Evolutionary conservation across 2,888 invertebrate genomes (phyloP).

Genomic region (Abscondita cerata): DNA sequence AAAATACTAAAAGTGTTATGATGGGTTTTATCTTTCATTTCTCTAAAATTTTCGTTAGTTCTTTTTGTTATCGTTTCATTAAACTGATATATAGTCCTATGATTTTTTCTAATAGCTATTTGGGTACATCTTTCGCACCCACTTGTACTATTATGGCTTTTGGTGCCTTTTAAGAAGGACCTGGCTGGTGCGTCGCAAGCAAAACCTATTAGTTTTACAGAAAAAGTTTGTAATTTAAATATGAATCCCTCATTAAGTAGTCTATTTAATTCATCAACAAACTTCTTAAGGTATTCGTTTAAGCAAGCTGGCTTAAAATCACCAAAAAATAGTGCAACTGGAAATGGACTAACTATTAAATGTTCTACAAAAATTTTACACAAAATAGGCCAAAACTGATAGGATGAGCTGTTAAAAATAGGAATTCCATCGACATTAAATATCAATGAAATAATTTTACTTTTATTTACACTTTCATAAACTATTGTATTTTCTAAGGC

Average conservation of each 20-base stretch:
- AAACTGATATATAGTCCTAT: background rate
- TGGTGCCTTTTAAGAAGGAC: slow-evolving; percentile 2
- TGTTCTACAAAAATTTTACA: no score
- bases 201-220: background rate
- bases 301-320: no score
- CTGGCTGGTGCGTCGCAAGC: background rate
- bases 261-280: no score
- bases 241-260: no score
- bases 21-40: background rate
- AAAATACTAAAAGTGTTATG: background rate
- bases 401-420: no score
- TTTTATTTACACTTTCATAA: background rate
- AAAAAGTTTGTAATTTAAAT: no score
- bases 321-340: no score
- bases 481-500: background rate
- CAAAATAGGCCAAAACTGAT: no score
- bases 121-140: background rate
- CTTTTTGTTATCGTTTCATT: background rate
- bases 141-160: background rate
- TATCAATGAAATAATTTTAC: background rate
- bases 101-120: background rate
- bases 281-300: no score
- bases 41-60: background rate
- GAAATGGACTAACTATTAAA: no score
- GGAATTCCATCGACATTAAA: no score